Percentiles rank a stretch among this genome's conserved stretches.
Conservation (phyloP, 1,140 invertebrate genomes). For the Mizuhopecten yessoensis region DNA sequence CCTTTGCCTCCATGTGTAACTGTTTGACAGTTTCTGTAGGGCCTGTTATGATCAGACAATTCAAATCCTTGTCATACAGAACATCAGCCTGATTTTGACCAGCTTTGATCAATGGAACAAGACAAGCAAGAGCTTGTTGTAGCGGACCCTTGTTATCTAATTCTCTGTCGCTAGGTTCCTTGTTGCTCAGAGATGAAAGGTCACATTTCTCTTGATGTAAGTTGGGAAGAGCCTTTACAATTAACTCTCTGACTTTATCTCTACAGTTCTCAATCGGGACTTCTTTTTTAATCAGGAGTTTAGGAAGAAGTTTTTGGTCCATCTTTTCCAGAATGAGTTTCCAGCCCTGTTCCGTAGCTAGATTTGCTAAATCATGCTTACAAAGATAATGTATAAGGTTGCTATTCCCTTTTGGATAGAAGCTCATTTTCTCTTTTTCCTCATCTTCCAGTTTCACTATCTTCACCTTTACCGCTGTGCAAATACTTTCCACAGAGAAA, state of each 20-base stretch:
- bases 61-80: neutral
- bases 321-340: neutral
- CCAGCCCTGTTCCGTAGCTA: neutral
- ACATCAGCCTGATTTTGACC: neutral
- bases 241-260: neutral
- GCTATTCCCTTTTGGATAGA: neutral
- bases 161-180: neutral
- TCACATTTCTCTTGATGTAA: neutral
- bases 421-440: conserved; percentile 32
- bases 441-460: conserved; percentile 14
- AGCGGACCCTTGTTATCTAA: neutral
- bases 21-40: neutral
- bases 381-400: neutral
- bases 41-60: neutral
- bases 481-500: neutral
- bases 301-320: neutral
- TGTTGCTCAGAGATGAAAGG: neutral
- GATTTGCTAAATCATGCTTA: neutral
- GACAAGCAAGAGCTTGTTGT: neutral
- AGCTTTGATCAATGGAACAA: neutral
- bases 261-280: neutral
- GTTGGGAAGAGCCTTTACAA: neutral
- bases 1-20: neutral
- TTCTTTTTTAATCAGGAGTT: neutral
- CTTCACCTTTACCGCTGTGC: neutral